These are phyloP conservation scores for Drosophila hawaiiensis DNA, from an alignment of 2,888 invertebrate species.

Conservation along the genomic window DNA sequence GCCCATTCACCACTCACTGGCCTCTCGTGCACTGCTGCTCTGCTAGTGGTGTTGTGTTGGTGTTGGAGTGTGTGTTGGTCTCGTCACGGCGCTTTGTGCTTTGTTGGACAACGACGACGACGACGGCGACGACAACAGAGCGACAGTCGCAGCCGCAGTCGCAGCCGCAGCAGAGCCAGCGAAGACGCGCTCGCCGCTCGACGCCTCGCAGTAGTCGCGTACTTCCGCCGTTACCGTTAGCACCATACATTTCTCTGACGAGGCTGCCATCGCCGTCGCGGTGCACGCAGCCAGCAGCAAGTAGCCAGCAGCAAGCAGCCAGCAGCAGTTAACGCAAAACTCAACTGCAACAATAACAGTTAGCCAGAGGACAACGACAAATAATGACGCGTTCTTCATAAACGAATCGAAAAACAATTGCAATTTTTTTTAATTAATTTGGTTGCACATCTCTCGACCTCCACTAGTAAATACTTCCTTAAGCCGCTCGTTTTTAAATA, in stretches of 20 bases:
- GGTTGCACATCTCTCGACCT: constrained; percentile 36
- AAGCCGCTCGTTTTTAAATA: neutral
- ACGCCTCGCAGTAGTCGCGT: constrained; percentile 77
- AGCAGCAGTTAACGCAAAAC: constrained; percentile 34
- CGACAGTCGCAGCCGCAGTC: constrained; percentile 53
- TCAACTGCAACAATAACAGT: constrained; percentile 56
- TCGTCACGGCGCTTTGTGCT: constrained; percentile 71
- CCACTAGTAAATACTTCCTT: constrained; percentile 9
- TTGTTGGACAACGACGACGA: constrained; percentile 62
- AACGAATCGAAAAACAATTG: neutral
- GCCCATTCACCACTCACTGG: constrained; percentile 61
- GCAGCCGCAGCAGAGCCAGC: constrained; percentile 62
- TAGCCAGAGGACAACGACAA: constrained; percentile 56
- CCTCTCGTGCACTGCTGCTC: constrained; percentile 41
- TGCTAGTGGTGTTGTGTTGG: constrained; percentile 20
- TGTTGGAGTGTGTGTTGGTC: constrained; percentile 48
- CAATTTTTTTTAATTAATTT: constrained; percentile 24
- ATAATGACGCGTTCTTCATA: constrained; percentile 49
- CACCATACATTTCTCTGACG: constrained; percentile 73
- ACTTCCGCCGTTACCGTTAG: constrained; percentile 80
- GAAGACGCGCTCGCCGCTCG: constrained; percentile 78
- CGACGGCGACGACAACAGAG: constrained; percentile 54
- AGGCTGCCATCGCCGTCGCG: constrained; percentile 72
- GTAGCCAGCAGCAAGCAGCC: constrained; percentile 24
- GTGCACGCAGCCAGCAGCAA: constrained; percentile 67